A percentile compares a stretch with the other conserved stretches of the same genome.
Conservation (phyloP, 2,113 vertebrate genomes). For the Thamnophis sirtalis region DNA sequence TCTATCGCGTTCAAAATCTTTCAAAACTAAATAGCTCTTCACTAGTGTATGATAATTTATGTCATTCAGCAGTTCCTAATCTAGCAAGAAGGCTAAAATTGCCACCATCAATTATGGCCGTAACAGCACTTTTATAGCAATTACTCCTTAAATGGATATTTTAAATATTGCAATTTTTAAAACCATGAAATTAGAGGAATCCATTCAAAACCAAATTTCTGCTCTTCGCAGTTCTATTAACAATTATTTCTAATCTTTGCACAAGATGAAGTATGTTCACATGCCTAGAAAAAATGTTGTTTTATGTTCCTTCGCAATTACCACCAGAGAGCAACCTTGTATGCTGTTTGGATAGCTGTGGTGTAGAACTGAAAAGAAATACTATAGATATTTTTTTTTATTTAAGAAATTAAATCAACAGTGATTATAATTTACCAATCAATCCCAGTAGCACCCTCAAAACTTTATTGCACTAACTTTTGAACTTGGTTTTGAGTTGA, state of each 20-base stretch:
- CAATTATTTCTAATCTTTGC: background rate
- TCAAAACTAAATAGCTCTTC: background rate
- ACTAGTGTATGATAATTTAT: background rate
- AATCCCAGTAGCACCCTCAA: conserved; percentile 61
- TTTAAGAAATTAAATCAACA: conserved; percentile 49
- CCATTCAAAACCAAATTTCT: background rate
- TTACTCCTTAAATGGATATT: background rate
- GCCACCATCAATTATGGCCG: background rate
- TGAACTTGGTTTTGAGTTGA: conserved; percentile 25
- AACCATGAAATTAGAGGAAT: background rate
- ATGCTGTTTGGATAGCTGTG: conserved; percentile 45
- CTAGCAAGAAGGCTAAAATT: background rate
- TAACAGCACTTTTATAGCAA: background rate
- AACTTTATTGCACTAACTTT: conserved; percentile 48
- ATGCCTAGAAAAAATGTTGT: conserved; percentile 13
- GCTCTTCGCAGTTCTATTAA: background rate
- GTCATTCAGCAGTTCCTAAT: background rate
- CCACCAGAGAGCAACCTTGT: conserved; percentile 61
- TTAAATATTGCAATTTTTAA: background rate
- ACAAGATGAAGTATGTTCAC: background rate
- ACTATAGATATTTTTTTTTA: conserved; percentile 34
- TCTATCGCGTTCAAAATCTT: background rate
- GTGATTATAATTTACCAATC: conserved; percentile 64
- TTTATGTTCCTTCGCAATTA: background rate
- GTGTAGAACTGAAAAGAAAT: conserved; percentile 24